Base-by-base conservation (phyloP, 2,113 vertebrate species). In the Xiphorhynchus elegans region DNA sequence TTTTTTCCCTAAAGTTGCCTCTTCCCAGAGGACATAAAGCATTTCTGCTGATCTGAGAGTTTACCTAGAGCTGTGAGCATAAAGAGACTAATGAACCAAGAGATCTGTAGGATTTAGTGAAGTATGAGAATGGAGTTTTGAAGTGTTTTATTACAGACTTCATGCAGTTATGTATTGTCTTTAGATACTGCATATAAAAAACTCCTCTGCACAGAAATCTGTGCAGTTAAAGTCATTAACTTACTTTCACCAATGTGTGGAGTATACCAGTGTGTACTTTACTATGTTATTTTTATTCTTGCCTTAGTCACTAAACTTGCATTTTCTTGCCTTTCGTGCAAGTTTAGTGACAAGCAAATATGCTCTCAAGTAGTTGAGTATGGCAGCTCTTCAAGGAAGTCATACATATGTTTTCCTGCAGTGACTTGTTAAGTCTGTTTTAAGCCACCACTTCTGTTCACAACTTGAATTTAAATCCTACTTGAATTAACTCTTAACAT, bases 341-440 rank as follows among this genome's bases (percentile, higher is more conserved):
- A 56, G 31, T n/a, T 73, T 25, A 49, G 18, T 0, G 0, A 42
- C 13, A 67, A 76, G 13, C 75, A 64, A 68, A 29, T 28, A 23
- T 0, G 0, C 3, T 64, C 1, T 62, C 4, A 33, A 68, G 17
- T 13, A 60, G 15, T 1, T 87, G 40, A 72, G 44, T 79, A 16
- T 25, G n/a, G 12, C 44, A 72, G 7, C 29, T 89, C 60, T 82
- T 40, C 59, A 35, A 42, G 72, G 19, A 70, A 49, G 23, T 67
- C 15, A 39, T 58, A 55, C 40, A 25, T 44, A 1, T 2, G 7
- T 59, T 75, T 80, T 87, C 55, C 33, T 91, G 14, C 19, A 82
- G 39, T 18, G 29, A 9, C 10, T 53, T 46, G 4, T 67, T n/a
- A 68, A 20, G 5, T 74, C 16, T 86, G 7, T 13, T 67, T 50